Percentiles rank a stretch among this genome's conserved stretches.
phyloP scores from a whole-genome alignment of 2,797 vertebrate genomes.

The Cossypha caffra region DNA sequence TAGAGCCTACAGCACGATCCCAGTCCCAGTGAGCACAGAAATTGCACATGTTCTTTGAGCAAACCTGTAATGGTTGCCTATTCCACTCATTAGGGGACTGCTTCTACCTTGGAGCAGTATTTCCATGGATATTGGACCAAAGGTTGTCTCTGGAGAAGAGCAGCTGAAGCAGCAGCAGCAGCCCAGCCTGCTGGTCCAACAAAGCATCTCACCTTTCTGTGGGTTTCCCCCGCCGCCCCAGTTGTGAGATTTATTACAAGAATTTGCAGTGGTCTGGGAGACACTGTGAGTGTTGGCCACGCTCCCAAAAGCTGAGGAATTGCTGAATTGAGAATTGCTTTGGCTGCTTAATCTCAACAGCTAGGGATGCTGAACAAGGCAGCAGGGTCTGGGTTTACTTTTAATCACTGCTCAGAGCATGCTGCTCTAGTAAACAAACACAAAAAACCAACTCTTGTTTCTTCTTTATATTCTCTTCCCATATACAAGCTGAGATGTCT shows the following conservation, averaged over 20 bases:
- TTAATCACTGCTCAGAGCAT: background rate
- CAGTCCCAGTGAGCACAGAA: background rate
- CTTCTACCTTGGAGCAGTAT: background rate
- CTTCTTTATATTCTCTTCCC: background rate
- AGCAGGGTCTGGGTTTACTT: conserved; percentile 34
- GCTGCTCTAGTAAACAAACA: conserved; percentile 32
- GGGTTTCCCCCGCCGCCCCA: background rate
- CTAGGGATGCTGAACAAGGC: conserved; percentile 23
- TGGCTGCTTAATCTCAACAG: conserved; percentile 43
- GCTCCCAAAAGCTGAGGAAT: conserved; percentile 47
- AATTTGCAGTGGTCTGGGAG: conserved; percentile 49
- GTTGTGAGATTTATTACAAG: conserved; percentile 40
- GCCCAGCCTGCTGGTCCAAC: background rate
- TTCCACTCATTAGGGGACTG: background rate
- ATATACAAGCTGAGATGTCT: background rate
- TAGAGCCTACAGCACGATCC: background rate
- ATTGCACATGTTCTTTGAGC: background rate
- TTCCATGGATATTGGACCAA: background rate
- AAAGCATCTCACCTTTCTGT: conserved; percentile 13
- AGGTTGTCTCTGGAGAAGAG: background rate
- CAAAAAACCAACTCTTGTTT: background rate
- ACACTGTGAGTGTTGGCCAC: conserved; percentile 51
- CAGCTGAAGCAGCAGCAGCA: background rate
- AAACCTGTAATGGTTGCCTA: background rate
- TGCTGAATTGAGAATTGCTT: conserved; percentile 59